A percentile compares a stretch with the other conserved stretches of the same genome.
phyloP scores from a whole-genome alignment of 2,888 invertebrate genomes.

The Anagyrus pseudococci region DNA sequence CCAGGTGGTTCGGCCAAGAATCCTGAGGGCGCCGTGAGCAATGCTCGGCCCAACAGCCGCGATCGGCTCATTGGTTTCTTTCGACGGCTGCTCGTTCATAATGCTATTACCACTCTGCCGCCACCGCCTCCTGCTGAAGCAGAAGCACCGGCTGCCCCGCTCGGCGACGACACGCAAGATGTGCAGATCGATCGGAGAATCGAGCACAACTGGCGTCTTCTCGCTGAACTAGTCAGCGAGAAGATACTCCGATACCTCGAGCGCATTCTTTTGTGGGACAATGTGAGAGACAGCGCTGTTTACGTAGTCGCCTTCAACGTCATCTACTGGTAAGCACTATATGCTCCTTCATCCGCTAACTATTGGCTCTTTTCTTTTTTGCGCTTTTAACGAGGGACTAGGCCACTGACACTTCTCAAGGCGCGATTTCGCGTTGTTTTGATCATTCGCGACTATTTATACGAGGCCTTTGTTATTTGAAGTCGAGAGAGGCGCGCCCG shows the following conservation, averaged over 20 bases:
- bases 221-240: not conserved
- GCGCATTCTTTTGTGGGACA: conserved; percentile 55
- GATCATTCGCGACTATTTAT: no score
- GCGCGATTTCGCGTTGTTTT: no score
- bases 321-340: conserved; percentile 54
- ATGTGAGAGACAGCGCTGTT: conserved; percentile 53
- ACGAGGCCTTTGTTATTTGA: no score
- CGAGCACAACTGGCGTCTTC: no score
- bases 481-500: no score
- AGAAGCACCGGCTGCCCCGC: not conserved
- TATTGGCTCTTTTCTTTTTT: no score
- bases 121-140: not conserved
- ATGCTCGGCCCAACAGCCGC: no score
- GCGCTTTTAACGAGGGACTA: no score
- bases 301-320: conserved; percentile 54
- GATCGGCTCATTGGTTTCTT: not conserved
- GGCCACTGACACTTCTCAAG: no score
- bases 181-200: not conserved
- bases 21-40: no score
- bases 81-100: conserved; percentile 4
- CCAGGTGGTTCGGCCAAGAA: no score
- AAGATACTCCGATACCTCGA: conserved; percentile 46
- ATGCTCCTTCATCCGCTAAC: not conserved
- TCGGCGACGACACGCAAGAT: not conserved
- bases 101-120: not conserved